Percentiles rank a stretch among this genome's conserved stretches.
These are phyloP conservation scores for Pseudeuparius sepicola DNA, from an alignment of 2,888 invertebrate genomes.

Conservation along the genomic window DNA sequence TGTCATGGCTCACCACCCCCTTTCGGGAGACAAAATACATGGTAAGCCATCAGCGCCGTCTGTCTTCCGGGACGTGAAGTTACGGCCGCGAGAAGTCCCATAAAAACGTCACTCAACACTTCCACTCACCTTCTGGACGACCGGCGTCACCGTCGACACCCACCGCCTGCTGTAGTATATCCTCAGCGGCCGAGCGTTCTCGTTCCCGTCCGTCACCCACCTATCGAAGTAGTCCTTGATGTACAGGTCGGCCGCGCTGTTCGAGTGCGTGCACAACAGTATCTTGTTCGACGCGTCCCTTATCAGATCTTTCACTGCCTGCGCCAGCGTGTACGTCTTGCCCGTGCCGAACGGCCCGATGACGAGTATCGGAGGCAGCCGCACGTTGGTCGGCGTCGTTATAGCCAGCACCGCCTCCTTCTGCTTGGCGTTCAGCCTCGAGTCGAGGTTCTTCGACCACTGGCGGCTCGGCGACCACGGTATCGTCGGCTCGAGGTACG, in stretches of 20 bases:
- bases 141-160: slow-evolving; percentile 65
- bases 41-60: too few relatives aligned
- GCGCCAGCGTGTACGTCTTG: slow-evolving; percentile 73
- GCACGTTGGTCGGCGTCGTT: slow-evolving; percentile 51
- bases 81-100: too few relatives aligned
- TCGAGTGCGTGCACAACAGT: slow-evolving; percentile 77
- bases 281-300: slow-evolving; percentile 54
- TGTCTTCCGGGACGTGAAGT: too few relatives aligned
- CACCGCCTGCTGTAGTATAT: slow-evolving; percentile 73
- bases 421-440: slow-evolving; percentile 64
- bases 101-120: too few relatives aligned
- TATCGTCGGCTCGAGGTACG: slow-evolving; percentile 50
- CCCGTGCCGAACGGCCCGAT: slow-evolving; percentile 80
- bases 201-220: slow-evolving; percentile 57
- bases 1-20: too few relatives aligned
- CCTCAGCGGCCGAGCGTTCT: slow-evolving; percentile 59
- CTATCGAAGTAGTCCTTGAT: slow-evolving; percentile 75
- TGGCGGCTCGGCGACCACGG: slow-evolving; percentile 61
- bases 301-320: slow-evolving; percentile 58
- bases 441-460: slow-evolving; percentile 54
- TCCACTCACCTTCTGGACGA: slow-evolving; percentile 49
- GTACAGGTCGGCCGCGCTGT: slow-evolving; percentile 78
- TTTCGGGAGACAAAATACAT: too few relatives aligned
- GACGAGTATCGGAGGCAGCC: slow-evolving; percentile 60
- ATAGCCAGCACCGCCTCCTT: slow-evolving; percentile 70